Conservation (phyloP, 2,797 vertebrate genomes). For the Alauda arvensis region DNA sequence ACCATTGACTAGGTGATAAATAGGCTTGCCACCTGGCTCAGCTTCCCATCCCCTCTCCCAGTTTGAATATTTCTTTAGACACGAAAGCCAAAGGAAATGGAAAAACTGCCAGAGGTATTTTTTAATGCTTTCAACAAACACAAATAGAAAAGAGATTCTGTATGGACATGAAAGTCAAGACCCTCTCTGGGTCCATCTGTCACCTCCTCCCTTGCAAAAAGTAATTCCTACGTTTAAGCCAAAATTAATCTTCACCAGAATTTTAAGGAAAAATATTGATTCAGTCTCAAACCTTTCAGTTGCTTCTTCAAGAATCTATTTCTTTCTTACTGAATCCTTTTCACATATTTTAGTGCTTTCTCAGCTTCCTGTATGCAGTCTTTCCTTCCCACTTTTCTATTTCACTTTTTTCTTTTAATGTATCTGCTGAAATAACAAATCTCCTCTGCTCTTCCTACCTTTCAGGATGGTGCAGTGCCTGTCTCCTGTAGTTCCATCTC, state of each 20-base stretch:
- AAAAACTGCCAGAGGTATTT: slow-evolving; percentile 28
- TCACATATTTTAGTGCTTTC: neutral
- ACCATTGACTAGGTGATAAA: slow-evolving; percentile 48
- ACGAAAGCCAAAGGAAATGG: slow-evolving; percentile 48
- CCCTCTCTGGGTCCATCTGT: slow-evolving; percentile 1
- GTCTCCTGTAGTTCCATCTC: neutral
- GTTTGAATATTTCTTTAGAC: slow-evolving; percentile 27
- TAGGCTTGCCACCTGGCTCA: slow-evolving; percentile 50
- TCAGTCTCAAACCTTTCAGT: neutral
- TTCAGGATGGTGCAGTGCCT: neutral
- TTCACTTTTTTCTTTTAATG: neutral
- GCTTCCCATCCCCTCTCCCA: neutral
- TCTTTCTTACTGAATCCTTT: neutral
- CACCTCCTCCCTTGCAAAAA: slow-evolving; percentile 7
- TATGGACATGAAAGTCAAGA: neutral
- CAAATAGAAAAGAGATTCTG: slow-evolving; percentile 1
- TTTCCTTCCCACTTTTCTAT: neutral
- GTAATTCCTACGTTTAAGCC: neutral
- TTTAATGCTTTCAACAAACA: slow-evolving; percentile 41
- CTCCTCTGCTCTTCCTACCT: neutral
- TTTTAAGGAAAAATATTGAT: slow-evolving; percentile 32
- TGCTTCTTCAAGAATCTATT: slow-evolving; percentile 21
- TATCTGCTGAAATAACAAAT: neutral
- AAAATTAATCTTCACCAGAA: slow-evolving; percentile 27
- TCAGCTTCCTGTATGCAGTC: neutral